Conservation (phyloP, 2,888 invertebrate species). For the Diabrotica balteata region DNA sequence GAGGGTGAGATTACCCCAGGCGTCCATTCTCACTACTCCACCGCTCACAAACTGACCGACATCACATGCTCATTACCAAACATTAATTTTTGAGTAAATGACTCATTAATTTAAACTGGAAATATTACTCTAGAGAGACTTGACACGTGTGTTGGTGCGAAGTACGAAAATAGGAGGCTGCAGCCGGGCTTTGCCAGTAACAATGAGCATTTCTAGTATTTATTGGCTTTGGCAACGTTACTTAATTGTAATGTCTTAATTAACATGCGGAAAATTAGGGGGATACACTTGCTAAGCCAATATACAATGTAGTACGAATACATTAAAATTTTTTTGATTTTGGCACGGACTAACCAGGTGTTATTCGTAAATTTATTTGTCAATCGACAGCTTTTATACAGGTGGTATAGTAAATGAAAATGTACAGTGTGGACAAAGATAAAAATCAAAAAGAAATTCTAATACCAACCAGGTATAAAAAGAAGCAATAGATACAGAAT, state of each 20-base stretch:
- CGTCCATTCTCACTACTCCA: conserved; percentile 66
- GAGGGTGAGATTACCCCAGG: conserved; percentile 63
- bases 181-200: conserved; percentile 36
- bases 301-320: too few relatives aligned
- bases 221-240: conserved; percentile 39
- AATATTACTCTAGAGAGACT: neutral
- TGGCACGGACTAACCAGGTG: too few relatives aligned
- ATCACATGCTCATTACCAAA: neutral
- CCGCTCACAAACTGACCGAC: neutral
- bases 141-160: conserved; percentile 1
- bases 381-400: too few relatives aligned
- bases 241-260: conserved; percentile 39
- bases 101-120: neutral
- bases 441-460: too few relatives aligned
- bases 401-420: too few relatives aligned
- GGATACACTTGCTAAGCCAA: too few relatives aligned
- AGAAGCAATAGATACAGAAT: too few relatives aligned
- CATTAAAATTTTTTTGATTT: too few relatives aligned
- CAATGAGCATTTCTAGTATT: conserved; percentile 35
- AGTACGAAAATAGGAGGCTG: conserved; percentile 42
- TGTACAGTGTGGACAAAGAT: too few relatives aligned
- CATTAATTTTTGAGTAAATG: neutral
- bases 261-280: conserved; percentile 25
- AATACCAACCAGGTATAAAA: too few relatives aligned
- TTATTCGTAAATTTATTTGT: too few relatives aligned